phyloP scores from a whole-genome alignment of 2,113 vertebrate genomes.

The Cyanistes caeruleus region DNA sequence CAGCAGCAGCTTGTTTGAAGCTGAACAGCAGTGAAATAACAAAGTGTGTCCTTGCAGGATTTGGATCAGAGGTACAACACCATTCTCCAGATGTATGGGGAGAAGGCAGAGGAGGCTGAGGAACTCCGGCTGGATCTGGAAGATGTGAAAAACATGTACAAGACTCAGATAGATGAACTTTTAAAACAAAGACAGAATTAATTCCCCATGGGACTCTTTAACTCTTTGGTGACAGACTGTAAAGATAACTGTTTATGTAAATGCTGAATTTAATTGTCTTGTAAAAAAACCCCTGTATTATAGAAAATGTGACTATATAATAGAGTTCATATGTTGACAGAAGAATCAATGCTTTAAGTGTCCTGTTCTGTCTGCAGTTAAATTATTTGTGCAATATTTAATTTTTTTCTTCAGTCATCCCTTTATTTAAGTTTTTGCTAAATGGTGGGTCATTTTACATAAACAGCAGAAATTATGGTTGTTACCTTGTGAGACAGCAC shows the following conservation, averaged over 20 bases:
- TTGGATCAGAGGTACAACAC: conserved; percentile 98
- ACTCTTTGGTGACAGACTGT: conserved; percentile 45
- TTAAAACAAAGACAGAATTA: conserved; percentile 82
- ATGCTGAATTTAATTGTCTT: conserved; percentile 62
- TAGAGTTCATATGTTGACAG: conserved; percentile 56
- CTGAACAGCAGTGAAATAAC: not conserved
- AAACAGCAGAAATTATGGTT: conserved; percentile 29
- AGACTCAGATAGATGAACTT: conserved; percentile 96
- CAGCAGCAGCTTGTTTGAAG: not conserved
- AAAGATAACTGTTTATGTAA: conserved; percentile 64
- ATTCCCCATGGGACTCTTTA: conserved; percentile 29
- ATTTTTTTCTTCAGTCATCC: conserved; percentile 56
- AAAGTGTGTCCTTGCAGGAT: conserved; percentile 79
- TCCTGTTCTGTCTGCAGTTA: conserved; percentile 72
- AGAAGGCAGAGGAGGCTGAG: conserved; percentile 97
- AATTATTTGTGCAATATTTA: conserved; percentile 84
- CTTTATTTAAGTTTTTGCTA: conserved; percentile 57
- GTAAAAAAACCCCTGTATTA: conserved; percentile 72
- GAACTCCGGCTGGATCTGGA: conserved; percentile 94
- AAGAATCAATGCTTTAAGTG: conserved; percentile 66
- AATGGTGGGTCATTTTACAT: conserved; percentile 11
- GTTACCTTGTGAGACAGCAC: not conserved
- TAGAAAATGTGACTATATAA: conserved; percentile 70
- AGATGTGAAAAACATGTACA: conserved; percentile 99
- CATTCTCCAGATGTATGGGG: conserved; percentile 98